Evolutionary conservation across 1,140 invertebrate species (phyloP), one percentile per base, ranked within the genome.

Genomic region (Cyrtorhinus lividipennis): DNA sequence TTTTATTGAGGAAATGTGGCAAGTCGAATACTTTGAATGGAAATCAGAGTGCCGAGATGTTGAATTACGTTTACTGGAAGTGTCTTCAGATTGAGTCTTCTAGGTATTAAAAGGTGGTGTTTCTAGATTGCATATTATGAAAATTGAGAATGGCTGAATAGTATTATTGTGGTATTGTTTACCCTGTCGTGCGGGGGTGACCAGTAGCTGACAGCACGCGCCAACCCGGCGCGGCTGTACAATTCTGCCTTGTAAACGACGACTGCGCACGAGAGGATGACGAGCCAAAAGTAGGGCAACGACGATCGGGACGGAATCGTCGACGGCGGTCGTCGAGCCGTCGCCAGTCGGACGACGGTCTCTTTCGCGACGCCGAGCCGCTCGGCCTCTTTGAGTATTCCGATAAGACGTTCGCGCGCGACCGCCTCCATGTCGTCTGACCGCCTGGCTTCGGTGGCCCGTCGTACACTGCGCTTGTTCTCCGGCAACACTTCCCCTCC

Each of bases 121-220:
- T 56, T 56, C 22, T 5, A 18, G 20, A 15, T 56, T 15, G 20
- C 48, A 15, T 56, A 18, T 56, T 5, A 15, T 18, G 48, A 56
- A 56, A 20, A 18, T 23, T 15, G 48, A 38, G 15, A 38, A 38
- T 5, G 5, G 5, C 5, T 38, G 30, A 38, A 38, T 38, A 38
- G 15, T 53, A 53, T 15, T 13, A 53, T 44, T 44, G 38, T 44
- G 38, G 38, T 44, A n/a, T 10, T 8, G 5, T 53, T 53, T 22
- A 53, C 27, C 15, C 26, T 15, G 48, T 56, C 12, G 62, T 56
- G 18, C 26, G 10, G 22, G 23, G 23, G 45, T n/a, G 18, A 8
- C 62, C 62, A 63, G 26, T 56, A 58, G 27, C 56, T 56, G 25
- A 27, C 2, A n/a, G 62, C 62, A 15, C 56, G 22, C 18, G 62